phyloP scores from a whole-genome alignment of 2,888 invertebrate genomes.

The Nasonia oneida region DNA sequence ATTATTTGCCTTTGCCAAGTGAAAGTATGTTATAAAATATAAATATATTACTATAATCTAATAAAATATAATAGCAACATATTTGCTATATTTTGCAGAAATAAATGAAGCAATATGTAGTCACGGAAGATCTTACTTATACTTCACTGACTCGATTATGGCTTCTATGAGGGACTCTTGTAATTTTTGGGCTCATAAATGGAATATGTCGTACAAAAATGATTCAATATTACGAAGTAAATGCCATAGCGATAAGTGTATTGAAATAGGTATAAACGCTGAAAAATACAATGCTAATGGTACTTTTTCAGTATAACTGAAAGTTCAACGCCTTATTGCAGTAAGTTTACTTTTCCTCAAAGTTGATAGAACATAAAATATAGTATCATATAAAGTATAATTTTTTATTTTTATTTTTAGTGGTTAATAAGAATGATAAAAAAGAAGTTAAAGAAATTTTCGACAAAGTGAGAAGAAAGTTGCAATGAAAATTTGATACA shows the following conservation, averaged over 20 bases:
- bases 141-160: slow-evolving; percentile 82
- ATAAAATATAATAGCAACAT: too few species aligned
- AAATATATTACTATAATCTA: neutral
- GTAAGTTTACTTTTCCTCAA: slow-evolving; percentile 76
- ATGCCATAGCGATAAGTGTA: slow-evolving; percentile 73
- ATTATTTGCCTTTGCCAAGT: slow-evolving; percentile 47
- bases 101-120: slow-evolving; percentile 82
- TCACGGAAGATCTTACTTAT: slow-evolving; percentile 82
- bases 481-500: neutral
- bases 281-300: slow-evolving; percentile 78
- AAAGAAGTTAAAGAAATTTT: slow-evolving; percentile 34
- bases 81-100: slow-evolving; percentile 70
- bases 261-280: slow-evolving; percentile 82
- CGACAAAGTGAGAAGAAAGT: slow-evolving; percentile 3
- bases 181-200: slow-evolving; percentile 81
- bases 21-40: slow-evolving; percentile 41
- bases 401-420: neutral
- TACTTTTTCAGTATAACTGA: slow-evolving; percentile 81
- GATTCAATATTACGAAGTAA: slow-evolving; percentile 74
- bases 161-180: slow-evolving; percentile 78
- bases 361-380: neutral
- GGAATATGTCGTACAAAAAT: slow-evolving; percentile 81
- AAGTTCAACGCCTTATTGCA: slow-evolving; percentile 80
- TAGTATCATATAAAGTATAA: neutral
- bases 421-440: neutral